Evolutionary conservation across 2,113 vertebrate species (phyloP).

Genomic region (Sialia sialis): DNA sequence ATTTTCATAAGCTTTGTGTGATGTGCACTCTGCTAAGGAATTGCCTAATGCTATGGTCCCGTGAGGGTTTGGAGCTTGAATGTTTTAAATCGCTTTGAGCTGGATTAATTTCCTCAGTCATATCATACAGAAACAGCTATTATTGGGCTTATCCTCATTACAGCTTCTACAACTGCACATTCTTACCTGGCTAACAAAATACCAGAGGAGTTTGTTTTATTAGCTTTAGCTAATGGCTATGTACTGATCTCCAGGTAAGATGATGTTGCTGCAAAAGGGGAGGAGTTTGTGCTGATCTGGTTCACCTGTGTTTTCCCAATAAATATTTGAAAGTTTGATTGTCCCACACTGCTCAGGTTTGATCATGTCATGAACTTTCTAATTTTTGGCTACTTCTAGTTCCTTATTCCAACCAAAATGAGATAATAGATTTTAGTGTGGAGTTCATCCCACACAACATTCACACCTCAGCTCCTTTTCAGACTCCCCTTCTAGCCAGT

Average conservation of each 20-base stretch:
- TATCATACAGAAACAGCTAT: not conserved
- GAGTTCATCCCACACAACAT: not conserved
- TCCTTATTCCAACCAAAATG: not conserved
- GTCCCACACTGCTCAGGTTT: not conserved
- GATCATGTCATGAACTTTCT: not conserved
- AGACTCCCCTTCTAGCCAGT: not conserved
- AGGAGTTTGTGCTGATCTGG: not conserved
- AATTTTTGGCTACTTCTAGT: not conserved
- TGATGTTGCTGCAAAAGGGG: not conserved
- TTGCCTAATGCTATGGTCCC: not conserved
- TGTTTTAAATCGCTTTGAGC: not conserved
- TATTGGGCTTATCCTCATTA: not conserved
- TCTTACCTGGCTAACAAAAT: not conserved
- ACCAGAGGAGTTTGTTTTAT: not conserved
- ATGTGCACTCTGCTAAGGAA: not conserved
- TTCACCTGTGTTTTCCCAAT: not conserved
- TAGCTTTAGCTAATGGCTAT: not conserved
- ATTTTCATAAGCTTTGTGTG: conserved; percentile 5
- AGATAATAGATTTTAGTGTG: not conserved
- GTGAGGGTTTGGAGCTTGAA: not conserved
- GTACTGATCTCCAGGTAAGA: not conserved
- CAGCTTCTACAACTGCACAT: not conserved
- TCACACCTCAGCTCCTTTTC: not conserved
- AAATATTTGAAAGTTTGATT: not conserved
- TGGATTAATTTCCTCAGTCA: not conserved